phyloP scores from a whole-genome alignment of 2,888 invertebrate species.

The Nezara viridula region DNA sequence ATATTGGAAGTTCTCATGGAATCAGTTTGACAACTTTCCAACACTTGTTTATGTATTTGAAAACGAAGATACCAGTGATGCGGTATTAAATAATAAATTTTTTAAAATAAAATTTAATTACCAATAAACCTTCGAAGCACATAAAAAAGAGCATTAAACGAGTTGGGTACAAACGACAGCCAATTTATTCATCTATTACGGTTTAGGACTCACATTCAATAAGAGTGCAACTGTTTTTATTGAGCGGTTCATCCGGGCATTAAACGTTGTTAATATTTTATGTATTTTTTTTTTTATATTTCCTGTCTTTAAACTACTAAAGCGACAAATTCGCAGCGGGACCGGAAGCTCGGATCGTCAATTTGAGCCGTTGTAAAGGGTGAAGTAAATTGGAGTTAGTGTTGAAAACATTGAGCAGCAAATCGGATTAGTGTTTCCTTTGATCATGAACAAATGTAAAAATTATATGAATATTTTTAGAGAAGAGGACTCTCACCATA shows the following conservation, averaged over 20 bases:
- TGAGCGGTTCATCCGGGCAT: background rate
- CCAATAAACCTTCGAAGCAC: background rate
- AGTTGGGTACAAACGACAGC: background rate
- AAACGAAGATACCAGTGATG: background rate
- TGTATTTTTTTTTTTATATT: background rate
- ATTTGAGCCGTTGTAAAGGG: background rate
- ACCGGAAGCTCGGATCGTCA: background rate
- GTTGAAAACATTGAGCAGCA: too few relatives aligned
- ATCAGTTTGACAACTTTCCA: too few relatives aligned
- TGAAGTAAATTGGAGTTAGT: background rate
- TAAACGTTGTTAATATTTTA: background rate
- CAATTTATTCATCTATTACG: too few relatives aligned
- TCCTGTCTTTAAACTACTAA: background rate
- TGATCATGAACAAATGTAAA: too few relatives aligned
- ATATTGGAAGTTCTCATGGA: too few relatives aligned
- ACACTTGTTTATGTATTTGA: too few relatives aligned
- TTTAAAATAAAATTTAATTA: background rate
- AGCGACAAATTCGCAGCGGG: background rate
- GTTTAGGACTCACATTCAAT: too few relatives aligned
- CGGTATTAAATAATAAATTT: background rate
- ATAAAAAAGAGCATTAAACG: background rate
- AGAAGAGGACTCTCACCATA: too few relatives aligned
- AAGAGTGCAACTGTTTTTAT: background rate
- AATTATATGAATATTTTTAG: too few relatives aligned
- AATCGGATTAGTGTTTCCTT: too few relatives aligned